Base-by-base conservation (phyloP, 37 sponge, comb jelly and placozoan genomes). In the Agelas oroides region DNA sequence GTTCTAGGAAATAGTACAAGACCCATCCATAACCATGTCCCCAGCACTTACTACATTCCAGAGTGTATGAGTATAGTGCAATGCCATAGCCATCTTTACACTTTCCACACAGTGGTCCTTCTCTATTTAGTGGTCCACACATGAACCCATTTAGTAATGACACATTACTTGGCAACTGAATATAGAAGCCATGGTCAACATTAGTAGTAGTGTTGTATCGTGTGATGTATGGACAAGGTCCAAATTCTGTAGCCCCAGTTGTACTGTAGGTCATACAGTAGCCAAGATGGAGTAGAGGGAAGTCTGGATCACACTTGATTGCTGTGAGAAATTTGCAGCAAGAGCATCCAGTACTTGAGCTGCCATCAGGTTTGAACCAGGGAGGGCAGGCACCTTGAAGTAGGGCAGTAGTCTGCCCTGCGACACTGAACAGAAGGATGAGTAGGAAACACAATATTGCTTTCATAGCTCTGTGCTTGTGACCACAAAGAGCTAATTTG, bases 51-150 rank as follows among this genome's bases (percentile, higher is more conserved):
- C 34, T 52, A 25, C 84, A 84, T 18, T 25, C 19, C 28, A 84
- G 55, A 12, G 65, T 34, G 14, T 46, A 27, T 16, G 76, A 65
- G 66, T 24, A 84, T 0, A 68, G 40, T 36, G 75, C 58, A 35
- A 8, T 67, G 19, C 76, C 76, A 57, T 53, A 65, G 20, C 37
- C 32, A 19, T 20, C 34, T 14, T 39, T 84, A 33, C 76, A 76
- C 24, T 32, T 16, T 17, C 28, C 20, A 37, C 75, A 84, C 18
- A 53, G 20, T 27, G 25, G 0, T 3, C 38, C 67, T n/a, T 39
- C 33, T 41, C 76, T 31, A 34, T 85, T 66, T 17, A 75, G 68
- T 3, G 41, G 67, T n/a, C 46, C 34, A 39, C 85, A 85, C 33
- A 37, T 76, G 60, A 84, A 74, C 37, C 53, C 56, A 36, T 82